A percentile compares a stretch with the other conserved stretches of the same genome.
Conservation (phyloP, 2,113 vertebrate species). For the Philantomba maxwellii region DNA sequence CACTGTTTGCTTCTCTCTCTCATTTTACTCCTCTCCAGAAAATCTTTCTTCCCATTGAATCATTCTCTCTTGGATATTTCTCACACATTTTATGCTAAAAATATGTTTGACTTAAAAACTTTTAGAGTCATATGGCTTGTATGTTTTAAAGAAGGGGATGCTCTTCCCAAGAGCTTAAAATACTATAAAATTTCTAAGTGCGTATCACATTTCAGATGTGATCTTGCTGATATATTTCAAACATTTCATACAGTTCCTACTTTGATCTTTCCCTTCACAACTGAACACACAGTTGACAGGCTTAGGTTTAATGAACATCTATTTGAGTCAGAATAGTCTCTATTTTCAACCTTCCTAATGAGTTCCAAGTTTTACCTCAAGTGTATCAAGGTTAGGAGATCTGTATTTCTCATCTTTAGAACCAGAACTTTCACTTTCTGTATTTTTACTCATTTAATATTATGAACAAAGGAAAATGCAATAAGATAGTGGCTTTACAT, state of each 20-base stretch:
- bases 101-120: not conserved
- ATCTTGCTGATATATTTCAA: not conserved
- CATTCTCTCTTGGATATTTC: not conserved
- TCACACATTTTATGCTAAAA: not conserved
- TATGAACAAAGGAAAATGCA: not conserved
- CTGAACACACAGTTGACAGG: not conserved
- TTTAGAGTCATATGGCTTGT: not conserved
- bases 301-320: not conserved
- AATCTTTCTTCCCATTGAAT: not conserved
- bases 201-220: not conserved
- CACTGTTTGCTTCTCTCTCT: not conserved
- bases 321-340: not conserved
- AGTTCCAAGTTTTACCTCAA: not conserved
- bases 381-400: not conserved
- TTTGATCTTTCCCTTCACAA: constrained; percentile 3
- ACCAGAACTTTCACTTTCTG: not conserved
- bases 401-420: not conserved
- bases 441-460: not conserved
- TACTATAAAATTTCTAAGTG: not conserved
- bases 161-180: not conserved
- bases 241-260: not conserved
- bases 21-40: not conserved
- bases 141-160: not conserved
- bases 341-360: not conserved
- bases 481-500: not conserved